Evolutionary conservation across 2,797 vertebrate species (phyloP).

Genomic region (Rhadinocentrus ornatus): DNA sequence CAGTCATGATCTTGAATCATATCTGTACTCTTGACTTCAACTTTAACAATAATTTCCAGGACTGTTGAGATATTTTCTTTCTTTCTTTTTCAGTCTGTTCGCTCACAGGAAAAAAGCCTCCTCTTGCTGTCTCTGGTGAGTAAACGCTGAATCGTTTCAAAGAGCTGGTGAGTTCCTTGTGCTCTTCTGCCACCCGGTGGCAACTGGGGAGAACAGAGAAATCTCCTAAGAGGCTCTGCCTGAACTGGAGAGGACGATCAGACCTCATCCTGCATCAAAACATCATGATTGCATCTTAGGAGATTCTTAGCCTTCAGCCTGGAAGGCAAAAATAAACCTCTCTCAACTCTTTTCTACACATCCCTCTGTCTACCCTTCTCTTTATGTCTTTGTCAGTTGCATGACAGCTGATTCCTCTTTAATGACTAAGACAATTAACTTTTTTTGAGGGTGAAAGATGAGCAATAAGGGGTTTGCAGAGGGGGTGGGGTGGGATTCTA

Average conservation of each 20-base stretch:
- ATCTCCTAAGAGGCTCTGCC: constrained; percentile 50
- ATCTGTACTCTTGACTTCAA: constrained; percentile 43
- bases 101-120: constrained; percentile 37
- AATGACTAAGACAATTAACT: constrained; percentile 83
- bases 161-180: constrained; percentile 73
- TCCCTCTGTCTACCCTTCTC: constrained; percentile 57
- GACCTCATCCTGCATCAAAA: constrained; percentile 76
- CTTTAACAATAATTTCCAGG: constrained; percentile 59
- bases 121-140: constrained; percentile 38
- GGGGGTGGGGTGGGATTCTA: constrained; percentile 42
- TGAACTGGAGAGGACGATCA: constrained; percentile 70
- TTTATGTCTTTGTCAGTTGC: constrained; percentile 73
- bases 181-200: constrained; percentile 87
- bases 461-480: constrained; percentile 55
- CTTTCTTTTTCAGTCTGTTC: constrained; percentile 28
- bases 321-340: constrained; percentile 71
- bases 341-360: constrained; percentile 64
- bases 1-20: constrained; percentile 46
- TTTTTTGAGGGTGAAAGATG: constrained; percentile 69
- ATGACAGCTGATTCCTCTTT: constrained; percentile 80
- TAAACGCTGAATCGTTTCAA: constrained; percentile 45
- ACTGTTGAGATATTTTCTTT: constrained; percentile 44
- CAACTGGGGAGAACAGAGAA: constrained; percentile 48
- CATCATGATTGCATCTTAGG: constrained; percentile 77
- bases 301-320: constrained; percentile 73